Evolutionary conservation across 2,797 vertebrate genomes (phyloP), one percentile per base, ranked within the genome.

Genomic region (Eulemur albifrons): DNA sequence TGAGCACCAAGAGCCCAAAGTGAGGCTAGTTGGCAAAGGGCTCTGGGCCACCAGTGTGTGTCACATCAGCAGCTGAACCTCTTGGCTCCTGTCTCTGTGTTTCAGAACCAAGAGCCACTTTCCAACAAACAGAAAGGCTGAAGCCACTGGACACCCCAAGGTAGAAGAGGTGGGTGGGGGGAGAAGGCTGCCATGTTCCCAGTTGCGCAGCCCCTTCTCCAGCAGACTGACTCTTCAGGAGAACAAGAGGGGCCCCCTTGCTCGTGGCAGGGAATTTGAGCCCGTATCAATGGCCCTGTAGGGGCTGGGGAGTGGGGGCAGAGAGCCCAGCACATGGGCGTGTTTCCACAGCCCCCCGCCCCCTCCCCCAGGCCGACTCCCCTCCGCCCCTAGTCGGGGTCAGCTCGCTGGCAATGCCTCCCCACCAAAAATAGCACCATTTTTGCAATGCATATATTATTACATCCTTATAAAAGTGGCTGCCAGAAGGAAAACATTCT

Each of bases 401-500:
- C 35, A 87, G 94, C 88, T 70, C 50, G 2, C 18, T 8, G 95
- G 90, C 75, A 95, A 84, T 30, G 18, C 89, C 67, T 88, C 79
- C 81, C 85, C 93, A 89, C 96, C 97, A 97, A 95, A 98, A 97
- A 97, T 0, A 97, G 95, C 90, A 86, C n/a, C 70, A 3, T 63
- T 81, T 95, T 72, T 93, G 6, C 38, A 97, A 94, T 85, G 94
- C 0, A 38, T 84, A 1, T 97, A 89, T 98, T 98, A 97, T 97
- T 98, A 97, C 97, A 96, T 95, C 88, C 94, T 97, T 89, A 97
- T 98, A 98, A 97, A 98, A 97, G 75, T 10, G 35, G 97, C 97
- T 98, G 98, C 97, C 98, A 98, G 97, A 95, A 97, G 95, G 88
- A 97, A 98, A 98, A 98, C 97, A 91, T 95, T 98, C 97, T 87